These are phyloP conservation scores for Drosophila miranda DNA, from an alignment of 1,140 invertebrate species.

Conservation along the genomic window DNA sequence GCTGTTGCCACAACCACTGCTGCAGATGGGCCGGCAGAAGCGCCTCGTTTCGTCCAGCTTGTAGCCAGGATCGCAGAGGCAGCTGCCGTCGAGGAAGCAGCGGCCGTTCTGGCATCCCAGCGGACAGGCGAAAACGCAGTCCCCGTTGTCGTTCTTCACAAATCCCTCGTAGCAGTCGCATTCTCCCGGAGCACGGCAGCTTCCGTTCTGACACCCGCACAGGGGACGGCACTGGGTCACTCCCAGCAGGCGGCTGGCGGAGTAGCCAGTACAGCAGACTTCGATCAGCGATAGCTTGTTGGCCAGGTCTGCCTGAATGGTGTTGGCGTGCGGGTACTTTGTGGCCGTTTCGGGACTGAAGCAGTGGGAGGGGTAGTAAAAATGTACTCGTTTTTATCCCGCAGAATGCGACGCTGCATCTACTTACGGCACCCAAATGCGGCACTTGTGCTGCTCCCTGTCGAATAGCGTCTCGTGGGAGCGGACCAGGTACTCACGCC, in stretches of 20 bases:
- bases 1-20: constrained; percentile 73
- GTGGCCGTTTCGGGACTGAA: constrained; percentile 48
- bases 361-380: no score
- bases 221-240: constrained; percentile 83
- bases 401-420: background rate
- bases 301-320: constrained; percentile 53
- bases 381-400: background rate
- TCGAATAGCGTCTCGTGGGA: constrained; percentile 37
- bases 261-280: constrained; percentile 85
- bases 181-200: constrained; percentile 84
- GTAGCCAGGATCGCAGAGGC: constrained; percentile 86
- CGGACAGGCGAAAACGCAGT: constrained; percentile 77
- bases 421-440: constrained; percentile 77
- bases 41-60: constrained; percentile 83
- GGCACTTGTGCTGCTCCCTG: constrained; percentile 54
- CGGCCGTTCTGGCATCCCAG: constrained; percentile 82
- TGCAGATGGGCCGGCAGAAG: constrained; percentile 83
- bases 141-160: constrained; percentile 82
- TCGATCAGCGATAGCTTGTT: constrained; percentile 56
- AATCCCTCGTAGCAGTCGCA: constrained; percentile 85
- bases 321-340: constrained; percentile 46
- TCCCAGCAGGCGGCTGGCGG: constrained; percentile 81
- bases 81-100: constrained; percentile 83
- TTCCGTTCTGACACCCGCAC: constrained; percentile 84
- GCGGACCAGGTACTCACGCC: constrained; percentile 53